phyloP scores from a whole-genome alignment of 2,113 vertebrate genomes.

The Cyprinus carpio region DNA sequence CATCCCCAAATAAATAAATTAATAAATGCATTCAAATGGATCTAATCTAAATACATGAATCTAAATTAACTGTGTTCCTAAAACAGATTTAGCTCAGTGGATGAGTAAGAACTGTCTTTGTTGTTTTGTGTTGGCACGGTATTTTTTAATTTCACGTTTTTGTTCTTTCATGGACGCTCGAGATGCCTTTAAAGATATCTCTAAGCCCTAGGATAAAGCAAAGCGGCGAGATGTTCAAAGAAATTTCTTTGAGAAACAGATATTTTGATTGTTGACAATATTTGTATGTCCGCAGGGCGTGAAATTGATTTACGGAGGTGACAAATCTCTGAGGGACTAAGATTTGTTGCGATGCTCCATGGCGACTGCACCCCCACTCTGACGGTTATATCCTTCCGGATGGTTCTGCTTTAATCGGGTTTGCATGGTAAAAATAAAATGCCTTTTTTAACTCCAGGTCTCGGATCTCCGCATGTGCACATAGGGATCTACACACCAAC shows the following conservation, averaged over 20 bases:
- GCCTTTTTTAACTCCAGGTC: constrained; percentile 21
- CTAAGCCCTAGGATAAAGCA: constrained; percentile 1
- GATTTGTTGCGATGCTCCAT: background rate
- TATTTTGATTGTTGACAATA: constrained; percentile 37
- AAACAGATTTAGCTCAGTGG: constrained; percentile 28
- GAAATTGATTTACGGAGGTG: constrained; percentile 47
- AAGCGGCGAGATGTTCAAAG: background rate
- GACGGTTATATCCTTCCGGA: constrained; percentile 37
- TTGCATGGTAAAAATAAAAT: constrained; percentile 42
- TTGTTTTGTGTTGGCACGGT: background rate
- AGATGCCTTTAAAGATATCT: constrained; percentile 10
- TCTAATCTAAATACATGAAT: constrained; percentile 17
- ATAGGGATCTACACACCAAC: background rate
- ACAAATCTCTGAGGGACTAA: constrained; percentile 41
- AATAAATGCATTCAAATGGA: constrained; percentile 19
- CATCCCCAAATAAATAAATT: background rate
- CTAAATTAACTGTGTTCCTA: constrained; percentile 11
- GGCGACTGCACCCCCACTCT: constrained; percentile 17
- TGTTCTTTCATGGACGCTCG: background rate
- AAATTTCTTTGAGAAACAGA: constrained; percentile 22
- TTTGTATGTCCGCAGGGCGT: constrained; percentile 48
- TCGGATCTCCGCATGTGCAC: constrained; percentile 9
- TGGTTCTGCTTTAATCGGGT: constrained; percentile 49
- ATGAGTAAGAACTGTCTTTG: background rate
- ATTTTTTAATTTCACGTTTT: background rate